Evolutionary conservation across 1,140 invertebrate species (phyloP).

Genomic region (Steinernema khuongi): DNA sequence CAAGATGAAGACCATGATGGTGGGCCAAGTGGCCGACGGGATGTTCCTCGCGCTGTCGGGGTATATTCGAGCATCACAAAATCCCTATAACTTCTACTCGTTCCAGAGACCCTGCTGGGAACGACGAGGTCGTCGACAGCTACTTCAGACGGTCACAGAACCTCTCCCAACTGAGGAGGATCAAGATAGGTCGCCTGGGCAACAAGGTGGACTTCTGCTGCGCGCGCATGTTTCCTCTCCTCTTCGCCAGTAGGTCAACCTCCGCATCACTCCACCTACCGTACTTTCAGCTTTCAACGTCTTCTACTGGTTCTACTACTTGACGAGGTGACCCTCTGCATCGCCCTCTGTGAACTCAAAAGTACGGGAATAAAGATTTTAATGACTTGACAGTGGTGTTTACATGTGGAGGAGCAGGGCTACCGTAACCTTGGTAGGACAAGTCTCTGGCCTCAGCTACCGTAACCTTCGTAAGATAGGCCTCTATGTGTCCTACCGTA

Average conservation of each 20-base stretch:
- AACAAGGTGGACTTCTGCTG: constrained; percentile 44
- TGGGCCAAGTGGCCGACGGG: constrained; percentile 40
- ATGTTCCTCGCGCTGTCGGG: constrained; percentile 38
- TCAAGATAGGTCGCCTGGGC: constrained; percentile 40
- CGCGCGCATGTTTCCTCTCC: constrained; percentile 39
- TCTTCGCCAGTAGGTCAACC: constrained; percentile 42
- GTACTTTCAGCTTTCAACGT: constrained; percentile 41
- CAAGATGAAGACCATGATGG: constrained; percentile 37
- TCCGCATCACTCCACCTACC: background rate
- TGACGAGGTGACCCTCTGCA: constrained; percentile 26
- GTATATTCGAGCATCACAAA: background rate
- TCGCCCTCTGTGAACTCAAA: background rate
- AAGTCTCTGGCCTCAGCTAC: no score
- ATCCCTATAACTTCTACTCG: background rate
- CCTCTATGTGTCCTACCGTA: no score
- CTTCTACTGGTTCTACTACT: constrained; percentile 43
- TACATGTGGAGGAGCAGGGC: no score
- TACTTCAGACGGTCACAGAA: constrained; percentile 23
- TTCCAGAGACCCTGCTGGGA: constrained; percentile 4
- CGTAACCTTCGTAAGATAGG: no score
- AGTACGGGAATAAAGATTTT: background rate
- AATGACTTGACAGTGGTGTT: no score
- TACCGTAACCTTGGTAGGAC: no score
- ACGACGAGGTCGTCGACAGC: constrained; percentile 13
- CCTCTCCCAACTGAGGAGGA: constrained; percentile 19